Evolutionary conservation across 2,888 invertebrate genomes (phyloP), one percentile per base, ranked within the genome.

Genomic region (Drosophila ezoana): DNA sequence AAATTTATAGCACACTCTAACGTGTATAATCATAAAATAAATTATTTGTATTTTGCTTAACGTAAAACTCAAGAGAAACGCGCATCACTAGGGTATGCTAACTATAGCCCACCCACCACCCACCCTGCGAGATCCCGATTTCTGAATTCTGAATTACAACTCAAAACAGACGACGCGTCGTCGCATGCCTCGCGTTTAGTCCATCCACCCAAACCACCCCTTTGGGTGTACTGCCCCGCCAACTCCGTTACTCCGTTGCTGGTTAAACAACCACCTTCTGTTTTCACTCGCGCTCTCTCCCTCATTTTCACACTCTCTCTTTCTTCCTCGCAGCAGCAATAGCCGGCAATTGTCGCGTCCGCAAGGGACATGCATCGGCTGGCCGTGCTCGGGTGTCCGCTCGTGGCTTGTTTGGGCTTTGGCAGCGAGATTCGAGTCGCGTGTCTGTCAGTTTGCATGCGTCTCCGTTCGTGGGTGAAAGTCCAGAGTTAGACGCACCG

Each of bases 391-490:
- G 67, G 69, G 45, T 33, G 20, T 70, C 62, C 61, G 72, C 59
- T 81, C 81, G 85, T 85, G 69, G 44, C 58, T 60, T 75, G 73
- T 79, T 81, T 74, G 76, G 63, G 81, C 79, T 76, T 73, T 64
- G 81, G 68, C 54, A 68, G 75, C 51, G 40, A 43, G 69, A 75
- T 77, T 82, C 57, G 49, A 66, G 80, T 70, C 86, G 81, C 83
- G 77, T 85, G 81, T 56, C 72, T 20, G 64, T 70, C 78, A 84
- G 84, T 84, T 82, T 67, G 69, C 62, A 73, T 70, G 66, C 60
- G 73, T 70, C 79, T 49, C 71, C 72, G 74, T 43, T 65, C 80
- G 87, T 84, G 82, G 80, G 78, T 84, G 87, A 84, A 87, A 72
- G 87, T 81, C 68, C 48, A 63, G 41, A 56, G 13, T 9, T 20